These are phyloP conservation scores for Drosophila setosimentum DNA, from an alignment of 2,888 invertebrate species.

Conservation along the genomic window DNA sequence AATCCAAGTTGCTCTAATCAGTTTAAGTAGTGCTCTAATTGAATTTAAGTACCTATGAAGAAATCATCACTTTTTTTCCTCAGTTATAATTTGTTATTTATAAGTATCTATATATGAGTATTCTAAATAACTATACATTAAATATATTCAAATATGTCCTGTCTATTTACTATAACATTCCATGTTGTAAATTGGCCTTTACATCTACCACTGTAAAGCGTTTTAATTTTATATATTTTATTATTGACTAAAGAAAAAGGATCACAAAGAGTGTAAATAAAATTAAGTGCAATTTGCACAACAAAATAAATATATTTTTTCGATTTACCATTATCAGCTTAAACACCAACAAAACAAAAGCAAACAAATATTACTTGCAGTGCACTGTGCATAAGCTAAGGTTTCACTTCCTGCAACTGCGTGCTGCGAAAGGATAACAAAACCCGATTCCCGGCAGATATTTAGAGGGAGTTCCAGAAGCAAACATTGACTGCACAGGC, in stretches of 20 bases:
- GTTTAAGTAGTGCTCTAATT: not conserved
- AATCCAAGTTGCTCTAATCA: not conserved
- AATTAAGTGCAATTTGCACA: not conserved
- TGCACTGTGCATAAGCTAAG: not conserved
- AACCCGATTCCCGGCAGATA: not conserved
- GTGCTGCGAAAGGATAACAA: not conserved
- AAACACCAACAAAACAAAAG: not conserved
- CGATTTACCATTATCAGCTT: not conserved
- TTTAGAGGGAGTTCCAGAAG: not conserved
- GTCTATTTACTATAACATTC: no score
- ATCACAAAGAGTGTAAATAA: not conserved
- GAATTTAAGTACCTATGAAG: no score
- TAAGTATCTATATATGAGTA: no score
- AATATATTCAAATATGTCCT: no score
- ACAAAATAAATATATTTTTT: not conserved
- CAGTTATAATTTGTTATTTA: no score
- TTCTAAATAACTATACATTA: no score
- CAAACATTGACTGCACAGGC: conserved; percentile 7
- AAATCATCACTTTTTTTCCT: no score
- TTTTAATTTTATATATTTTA: not conserved
- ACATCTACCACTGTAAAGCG: no score
- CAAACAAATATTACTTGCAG: not conserved
- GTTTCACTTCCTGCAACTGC: not conserved
- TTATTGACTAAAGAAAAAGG: not conserved
- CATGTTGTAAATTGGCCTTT: no score